Base-by-base conservation (phyloP, 2,797 vertebrate species). In the Sebastes matsubarae region DNA sequence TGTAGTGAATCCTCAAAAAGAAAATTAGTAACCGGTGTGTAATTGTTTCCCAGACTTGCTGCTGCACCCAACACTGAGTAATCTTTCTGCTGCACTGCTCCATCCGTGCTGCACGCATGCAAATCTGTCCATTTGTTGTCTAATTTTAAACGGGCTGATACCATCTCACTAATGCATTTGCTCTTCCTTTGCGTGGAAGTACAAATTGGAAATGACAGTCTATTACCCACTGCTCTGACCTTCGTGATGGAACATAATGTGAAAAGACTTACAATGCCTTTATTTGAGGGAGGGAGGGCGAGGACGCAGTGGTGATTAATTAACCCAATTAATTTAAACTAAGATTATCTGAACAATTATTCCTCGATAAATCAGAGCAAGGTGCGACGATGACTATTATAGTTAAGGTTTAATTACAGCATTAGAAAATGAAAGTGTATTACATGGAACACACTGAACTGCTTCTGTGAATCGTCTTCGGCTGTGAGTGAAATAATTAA, bases 321-420 rank as follows among this genome's bases (percentile, higher is more conserved):
- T 94, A 95, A 95, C 91, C 89, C 86, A 94, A 94, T 95, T 95
- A 92, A 95, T 94, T 95, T 92, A 92, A 85, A 94, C 93, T 88
- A 94, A 93, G 91, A 95, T 95, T 94, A 95, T 94, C 90, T 87
- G 90, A 94, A 95, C 91, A 92, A 95, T 95, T 93, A 93, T 94
- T 95, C 88, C 91, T 89, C 79, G 71, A 95, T 94, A 94, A 95
- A 92, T 94, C 93, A 92, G 87, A 87, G 91, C 88, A 91, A 92
- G 91, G 89, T 94, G 91, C 78, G 84, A 88, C 80, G 85, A 91
- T 86, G 88, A 93, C 81, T 91, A 73, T 91, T 88, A 82, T 86
- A 89, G 93, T 94, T 92, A 89, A 84, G 80, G 87, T 93, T 93
- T 93, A 90, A 96, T 95, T 93, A 89, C 84, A 79, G 89, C 87